These are phyloP conservation scores for Hemiscyllium ocellatum DNA, from an alignment of 2,113 vertebrate species.

Conservation along the genomic window DNA sequence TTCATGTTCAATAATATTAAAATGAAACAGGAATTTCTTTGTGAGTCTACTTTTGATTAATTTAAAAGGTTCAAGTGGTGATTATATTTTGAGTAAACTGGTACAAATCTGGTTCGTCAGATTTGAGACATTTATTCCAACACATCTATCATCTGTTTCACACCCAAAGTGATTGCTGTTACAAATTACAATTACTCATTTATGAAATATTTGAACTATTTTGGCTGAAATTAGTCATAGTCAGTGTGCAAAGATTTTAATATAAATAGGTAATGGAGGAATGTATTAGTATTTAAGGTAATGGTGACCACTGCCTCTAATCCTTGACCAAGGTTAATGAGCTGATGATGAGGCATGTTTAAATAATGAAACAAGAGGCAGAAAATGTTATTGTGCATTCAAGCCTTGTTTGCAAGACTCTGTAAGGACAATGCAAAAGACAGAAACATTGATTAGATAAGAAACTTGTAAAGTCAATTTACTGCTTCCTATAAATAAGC, in stretches of 20 bases:
- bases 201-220: background rate
- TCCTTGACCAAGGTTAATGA: background rate
- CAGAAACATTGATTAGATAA: background rate
- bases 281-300: background rate
- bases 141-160: background rate
- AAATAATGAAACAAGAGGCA: background rate
- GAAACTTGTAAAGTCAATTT: constrained; percentile 7
- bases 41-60: background rate
- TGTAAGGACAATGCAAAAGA: background rate
- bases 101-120: background rate
- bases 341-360: background rate
- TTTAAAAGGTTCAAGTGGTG: background rate
- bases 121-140: background rate
- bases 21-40: background rate
- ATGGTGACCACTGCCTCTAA: background rate
- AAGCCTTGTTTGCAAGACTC: background rate
- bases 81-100: background rate
- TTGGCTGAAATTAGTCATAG: background rate
- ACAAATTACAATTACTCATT: background rate
- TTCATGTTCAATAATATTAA: background rate
- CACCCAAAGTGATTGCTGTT: background rate
- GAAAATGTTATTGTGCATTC: constrained; percentile 2
- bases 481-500: background rate
- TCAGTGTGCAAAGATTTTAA: background rate
- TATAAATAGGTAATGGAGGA: background rate